Conservation (phyloP, 2,888 invertebrate genomes). For the Stictocephala bisonia region DNA sequence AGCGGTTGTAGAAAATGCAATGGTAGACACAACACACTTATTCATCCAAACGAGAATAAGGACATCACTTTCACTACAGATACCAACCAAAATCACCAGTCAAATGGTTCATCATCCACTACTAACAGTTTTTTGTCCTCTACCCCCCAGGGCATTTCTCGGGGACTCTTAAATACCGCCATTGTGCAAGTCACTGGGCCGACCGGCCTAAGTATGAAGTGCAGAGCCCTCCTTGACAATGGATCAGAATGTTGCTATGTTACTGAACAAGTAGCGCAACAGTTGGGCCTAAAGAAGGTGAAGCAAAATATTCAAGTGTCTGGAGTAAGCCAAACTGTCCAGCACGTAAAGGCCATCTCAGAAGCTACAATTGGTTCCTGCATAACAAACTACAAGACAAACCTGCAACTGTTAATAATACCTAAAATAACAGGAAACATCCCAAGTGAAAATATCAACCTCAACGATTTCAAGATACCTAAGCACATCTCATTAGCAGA, state of each 20-base stretch:
- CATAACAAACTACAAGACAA: conserved; percentile 7
- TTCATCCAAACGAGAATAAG: too few species aligned
- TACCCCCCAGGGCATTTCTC: not conserved
- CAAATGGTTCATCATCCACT: too few species aligned
- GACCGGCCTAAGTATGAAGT: not conserved
- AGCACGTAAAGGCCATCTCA: not conserved
- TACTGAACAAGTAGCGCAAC: not conserved
- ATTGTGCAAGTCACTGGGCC: not conserved
- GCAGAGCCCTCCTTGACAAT: conserved; percentile 15
- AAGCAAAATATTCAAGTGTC: conserved; percentile 12
- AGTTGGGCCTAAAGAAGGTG: not conserved
- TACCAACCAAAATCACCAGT: too few species aligned
- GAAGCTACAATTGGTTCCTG: not conserved
- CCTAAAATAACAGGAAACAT: conserved; percentile 7
- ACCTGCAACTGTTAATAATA: not conserved
- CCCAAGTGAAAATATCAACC: not conserved
- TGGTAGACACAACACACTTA: too few species aligned
- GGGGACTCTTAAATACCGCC: not conserved
- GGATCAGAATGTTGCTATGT: conserved; percentile 8
- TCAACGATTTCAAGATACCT: not conserved
- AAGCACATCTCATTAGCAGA: conserved; percentile 9
- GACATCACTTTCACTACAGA: too few species aligned
- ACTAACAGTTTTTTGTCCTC: not conserved
- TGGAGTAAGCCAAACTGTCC: not conserved
- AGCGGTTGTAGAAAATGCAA: too few species aligned